These are phyloP conservation scores for Pherbina coryleti DNA, from an alignment of 2,888 invertebrate genomes.

Conservation along the genomic window DNA sequence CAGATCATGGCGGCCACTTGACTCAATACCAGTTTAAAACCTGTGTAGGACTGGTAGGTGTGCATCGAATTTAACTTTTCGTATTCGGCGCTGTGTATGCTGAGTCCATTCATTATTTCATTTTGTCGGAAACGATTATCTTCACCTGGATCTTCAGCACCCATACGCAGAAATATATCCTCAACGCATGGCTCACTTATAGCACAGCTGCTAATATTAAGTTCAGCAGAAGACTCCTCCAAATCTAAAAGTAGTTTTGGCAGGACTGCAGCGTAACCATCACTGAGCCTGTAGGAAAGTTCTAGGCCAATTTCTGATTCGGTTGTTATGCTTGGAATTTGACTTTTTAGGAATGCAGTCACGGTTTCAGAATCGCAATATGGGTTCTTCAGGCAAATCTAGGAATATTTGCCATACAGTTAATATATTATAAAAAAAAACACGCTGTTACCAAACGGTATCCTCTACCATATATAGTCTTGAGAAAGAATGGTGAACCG, in stretches of 20 bases:
- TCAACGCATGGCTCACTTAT: conserved; percentile 35
- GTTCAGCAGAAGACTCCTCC: not conserved
- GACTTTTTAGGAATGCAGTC: conserved; percentile 27
- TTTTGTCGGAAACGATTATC: conserved; percentile 29
- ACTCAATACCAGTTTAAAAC: conserved; percentile 68
- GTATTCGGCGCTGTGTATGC: conserved; percentile 8
- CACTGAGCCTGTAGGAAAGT: conserved; percentile 38
- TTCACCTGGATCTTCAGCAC: conserved; percentile 25
- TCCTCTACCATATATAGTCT: conserved; percentile 85
- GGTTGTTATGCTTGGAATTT: conserved; percentile 33
- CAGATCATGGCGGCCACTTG: conserved; percentile 75
- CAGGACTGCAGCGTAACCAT: conserved; percentile 2
- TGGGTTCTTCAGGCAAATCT: conserved; percentile 25
- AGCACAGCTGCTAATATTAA: conserved; percentile 32
- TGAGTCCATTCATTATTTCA: conserved; percentile 37
- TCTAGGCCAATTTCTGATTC: conserved; percentile 32
- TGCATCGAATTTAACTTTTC: conserved; percentile 20
- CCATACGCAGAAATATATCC: conserved; percentile 40
- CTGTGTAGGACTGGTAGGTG: not conserved
- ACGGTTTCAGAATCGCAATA: conserved; percentile 27
- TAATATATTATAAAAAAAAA: not conserved
- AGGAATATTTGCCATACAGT: not conserved
- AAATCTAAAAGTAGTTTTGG: conserved; percentile 18
- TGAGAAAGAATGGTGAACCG: conserved; percentile 83
- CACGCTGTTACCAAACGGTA: conserved; percentile 75